Conservation (phyloP, 2,888 invertebrate genomes). For the Salticus scenicus region DNA sequence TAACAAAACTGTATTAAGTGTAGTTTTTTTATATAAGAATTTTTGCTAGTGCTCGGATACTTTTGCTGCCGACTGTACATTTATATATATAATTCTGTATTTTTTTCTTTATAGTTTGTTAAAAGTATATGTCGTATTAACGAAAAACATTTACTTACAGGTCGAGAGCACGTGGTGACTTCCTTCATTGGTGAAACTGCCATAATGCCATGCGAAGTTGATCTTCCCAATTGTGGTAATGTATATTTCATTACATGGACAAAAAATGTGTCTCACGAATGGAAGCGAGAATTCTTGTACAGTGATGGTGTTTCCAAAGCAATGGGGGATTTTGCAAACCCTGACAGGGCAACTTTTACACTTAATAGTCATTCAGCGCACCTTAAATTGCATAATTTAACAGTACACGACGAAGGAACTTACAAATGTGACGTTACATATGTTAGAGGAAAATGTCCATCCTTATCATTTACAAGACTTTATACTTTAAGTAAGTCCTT, state of each 20-base stretch:
- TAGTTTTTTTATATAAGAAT: too few species aligned
- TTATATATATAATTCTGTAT: too few species aligned
- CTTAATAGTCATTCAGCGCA: conserved; percentile 65
- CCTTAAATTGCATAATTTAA: conserved; percentile 55
- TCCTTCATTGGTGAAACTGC: conserved; percentile 75
- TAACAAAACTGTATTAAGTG: too few species aligned
- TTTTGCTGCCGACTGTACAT: too few species aligned
- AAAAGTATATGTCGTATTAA: too few species aligned
- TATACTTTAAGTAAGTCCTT: conserved; percentile 70
- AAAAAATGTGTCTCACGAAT: conserved; percentile 71
- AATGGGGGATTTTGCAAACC: conserved; percentile 70
- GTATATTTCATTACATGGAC: conserved; percentile 89
- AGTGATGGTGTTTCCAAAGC: conserved; percentile 72
- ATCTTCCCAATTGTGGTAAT: conserved; percentile 82
- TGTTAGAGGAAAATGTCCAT: conserved; percentile 72
- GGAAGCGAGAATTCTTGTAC: conserved; percentile 72
- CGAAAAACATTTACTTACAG: conserved; percentile 42
- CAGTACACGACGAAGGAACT: conserved; percentile 80
- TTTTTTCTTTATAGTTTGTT: too few species aligned
- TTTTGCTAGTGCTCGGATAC: too few species aligned
- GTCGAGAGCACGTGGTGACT: conserved; percentile 63
- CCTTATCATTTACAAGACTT: conserved; percentile 72
- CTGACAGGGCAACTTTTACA: conserved; percentile 60
- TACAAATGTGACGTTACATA: conserved; percentile 83
- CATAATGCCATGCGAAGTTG: conserved; percentile 83